Evolutionary conservation across 2,888 invertebrate genomes (phyloP).

Genomic region (Tupiocoris notatus): DNA sequence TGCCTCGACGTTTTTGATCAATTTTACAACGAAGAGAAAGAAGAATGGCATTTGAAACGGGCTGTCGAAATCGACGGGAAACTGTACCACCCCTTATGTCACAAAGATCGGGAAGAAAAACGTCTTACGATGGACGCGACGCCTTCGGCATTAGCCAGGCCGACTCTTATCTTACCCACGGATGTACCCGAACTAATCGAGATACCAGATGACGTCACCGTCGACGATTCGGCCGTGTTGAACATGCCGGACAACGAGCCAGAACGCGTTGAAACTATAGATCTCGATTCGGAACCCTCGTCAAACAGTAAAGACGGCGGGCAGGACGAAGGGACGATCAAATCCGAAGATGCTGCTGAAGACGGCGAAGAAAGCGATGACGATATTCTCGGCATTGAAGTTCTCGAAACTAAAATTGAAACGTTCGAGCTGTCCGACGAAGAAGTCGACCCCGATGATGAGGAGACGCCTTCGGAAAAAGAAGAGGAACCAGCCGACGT

Average conservation of each 20-base stretch:
- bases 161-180: neutral
- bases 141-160: neutral
- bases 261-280: conserved; percentile 23
- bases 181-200: conserved; percentile 24
- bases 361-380: conserved; percentile 65
- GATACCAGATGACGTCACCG: conserved; percentile 1
- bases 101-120: conserved; percentile 67
- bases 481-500: conserved; percentile 56
- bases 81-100: conserved; percentile 86
- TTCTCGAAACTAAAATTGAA: conserved; percentile 65
- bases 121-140: neutral
- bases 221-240: neutral
- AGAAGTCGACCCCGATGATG: conserved; percentile 55
- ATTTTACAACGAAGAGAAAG: conserved; percentile 94
- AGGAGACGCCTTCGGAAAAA: conserved; percentile 4
- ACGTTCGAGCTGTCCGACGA: conserved; percentile 66
- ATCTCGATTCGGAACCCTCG: conserved; percentile 41
- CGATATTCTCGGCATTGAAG: conserved; percentile 67
- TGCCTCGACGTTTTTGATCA: conserved; percentile 92
- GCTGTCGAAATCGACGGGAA: conserved; percentile 73
- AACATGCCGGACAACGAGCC: conserved; percentile 23
- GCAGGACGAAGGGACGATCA: neutral
- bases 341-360: conserved; percentile 40
- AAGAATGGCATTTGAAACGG: conserved; percentile 93
- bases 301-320: conserved; percentile 18